Percentiles rank a stretch among this genome's conserved stretches.
Evolutionary conservation across 2,797 vertebrate genomes (phyloP).

Genomic region (Coluber constrictor): DNA sequence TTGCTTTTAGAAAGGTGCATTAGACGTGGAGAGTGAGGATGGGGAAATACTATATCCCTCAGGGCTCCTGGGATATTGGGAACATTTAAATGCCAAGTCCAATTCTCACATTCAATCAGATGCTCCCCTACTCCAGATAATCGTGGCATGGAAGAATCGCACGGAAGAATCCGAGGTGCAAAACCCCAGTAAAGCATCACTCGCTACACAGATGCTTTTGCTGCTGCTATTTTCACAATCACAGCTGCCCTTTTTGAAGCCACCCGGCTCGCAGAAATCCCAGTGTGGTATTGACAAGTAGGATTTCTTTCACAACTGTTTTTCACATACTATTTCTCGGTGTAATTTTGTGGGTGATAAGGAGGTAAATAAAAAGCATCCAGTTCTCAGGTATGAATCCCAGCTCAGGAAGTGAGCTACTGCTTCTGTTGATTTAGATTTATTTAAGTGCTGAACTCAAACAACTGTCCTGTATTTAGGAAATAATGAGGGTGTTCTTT

Average conservation of each 20-base stretch:
- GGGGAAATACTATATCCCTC: accelerated
- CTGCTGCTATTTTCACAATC: neutral
- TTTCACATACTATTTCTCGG: neutral
- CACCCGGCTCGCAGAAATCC: neutral
- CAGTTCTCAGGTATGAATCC: neutral
- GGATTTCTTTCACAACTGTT: neutral
- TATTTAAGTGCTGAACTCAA: neutral
- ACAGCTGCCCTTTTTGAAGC: neutral
- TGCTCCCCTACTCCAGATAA: neutral
- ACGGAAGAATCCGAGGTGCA: neutral
- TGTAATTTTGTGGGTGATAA: neutral
- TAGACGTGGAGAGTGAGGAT: accelerated
- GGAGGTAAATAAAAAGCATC: neutral
- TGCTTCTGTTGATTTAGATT: neutral
- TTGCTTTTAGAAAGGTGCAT: neutral
- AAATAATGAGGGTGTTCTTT: neutral
- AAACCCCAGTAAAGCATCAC: neutral
- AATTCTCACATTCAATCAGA: neutral
- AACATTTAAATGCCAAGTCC: neutral
- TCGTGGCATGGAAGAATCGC: neutral
- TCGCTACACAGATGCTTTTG: neutral
- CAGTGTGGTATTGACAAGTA: neutral
- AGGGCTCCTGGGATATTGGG: neutral
- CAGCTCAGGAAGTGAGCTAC: neutral
- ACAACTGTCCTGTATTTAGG: neutral